Base-by-base conservation (phyloP, 2,797 vertebrate genomes). In the Cryptoprocta ferox region DNA sequence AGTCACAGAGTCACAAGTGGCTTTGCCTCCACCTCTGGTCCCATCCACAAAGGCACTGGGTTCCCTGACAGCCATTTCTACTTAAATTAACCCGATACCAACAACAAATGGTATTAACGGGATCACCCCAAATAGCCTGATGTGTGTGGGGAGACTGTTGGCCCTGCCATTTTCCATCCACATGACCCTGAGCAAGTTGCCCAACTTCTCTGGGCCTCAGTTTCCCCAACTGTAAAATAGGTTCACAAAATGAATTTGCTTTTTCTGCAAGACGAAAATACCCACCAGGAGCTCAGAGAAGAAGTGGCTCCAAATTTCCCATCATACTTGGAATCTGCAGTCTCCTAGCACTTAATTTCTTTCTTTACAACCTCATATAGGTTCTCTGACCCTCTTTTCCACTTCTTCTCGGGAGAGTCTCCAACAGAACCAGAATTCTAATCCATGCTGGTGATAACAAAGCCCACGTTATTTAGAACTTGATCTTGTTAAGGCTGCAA, bases 201-300 rank as follows among this genome's bases (percentile, higher is more conserved):
- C 32, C 37, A 89, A 35, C 32, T 26, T 45, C 80, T 87, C 30
- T 24, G 12, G 42, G 35, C 48, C 39, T 81, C 81, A 37, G 39
- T 59, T 42, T 79, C 28, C 21, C 45, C 59, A 6, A 42, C 30
- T 5, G 2, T 78, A 48, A 94, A 91, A 59, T 0, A 63, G 13
- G 73, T 32, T 32, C 39, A 82, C 56, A 80, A 61, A 85, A 76
- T 32, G 30, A 76, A 86, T 2, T 61, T 61, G 32, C 59, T 76
- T 82, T 89, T 93, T 28, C 50, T 66, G 24, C 89, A 95, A 94
- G 65, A 71, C 18, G 35, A 71, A 68, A 91, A 91, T 6, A 28
- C 28, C 81, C 42, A 30, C 11, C 50, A 50, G 71, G 79, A 61
- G 30, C 66, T 68, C 45, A 10, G 19, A 84, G 42, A 35, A 71